Evolutionary conservation across 2,888 invertebrate species (phyloP).

Genomic region (Sarcophaga variegata): DNA sequence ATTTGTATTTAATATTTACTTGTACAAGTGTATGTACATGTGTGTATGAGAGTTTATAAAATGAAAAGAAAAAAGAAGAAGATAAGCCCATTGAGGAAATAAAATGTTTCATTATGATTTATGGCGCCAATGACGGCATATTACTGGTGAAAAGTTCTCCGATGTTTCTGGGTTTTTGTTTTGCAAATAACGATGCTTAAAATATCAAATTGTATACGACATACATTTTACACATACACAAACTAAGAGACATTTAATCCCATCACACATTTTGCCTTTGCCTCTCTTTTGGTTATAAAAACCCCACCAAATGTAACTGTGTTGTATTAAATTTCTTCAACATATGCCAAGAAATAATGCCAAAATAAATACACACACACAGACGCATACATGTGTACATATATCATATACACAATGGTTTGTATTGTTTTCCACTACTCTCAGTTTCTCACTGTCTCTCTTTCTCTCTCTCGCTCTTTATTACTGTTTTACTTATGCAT

Average conservation of each 20-base stretch:
- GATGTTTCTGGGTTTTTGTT: constrained; percentile 18
- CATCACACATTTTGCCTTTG: not conserved
- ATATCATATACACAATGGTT: not conserved
- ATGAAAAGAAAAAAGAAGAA: not conserved
- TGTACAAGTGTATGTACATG: not conserved
- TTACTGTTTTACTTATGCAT: too few relatives aligned
- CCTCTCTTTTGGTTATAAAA: not conserved
- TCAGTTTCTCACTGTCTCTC: not conserved
- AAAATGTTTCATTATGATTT: constrained; percentile 67
- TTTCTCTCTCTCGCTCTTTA: not conserved
- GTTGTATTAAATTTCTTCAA: constrained; percentile 5
- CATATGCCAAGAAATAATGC: not conserved
- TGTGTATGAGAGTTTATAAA: not conserved
- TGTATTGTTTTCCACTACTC: not conserved
- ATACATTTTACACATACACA: constrained; percentile 5
- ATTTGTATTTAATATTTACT: too few relatives aligned
- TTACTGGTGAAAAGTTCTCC: constrained; percentile 38
- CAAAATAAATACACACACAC: constrained; percentile 9
- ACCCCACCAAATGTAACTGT: not conserved
- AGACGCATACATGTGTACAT: not conserved
- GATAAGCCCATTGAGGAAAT: constrained; percentile 64
- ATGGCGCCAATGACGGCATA: constrained; percentile 60
- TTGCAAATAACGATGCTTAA: constrained; percentile 34
- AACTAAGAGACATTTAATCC: not conserved
- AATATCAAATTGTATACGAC: constrained; percentile 32